A percentile compares a stretch with the other conserved stretches of the same genome.
Evolutionary conservation across 2,888 invertebrate species (phyloP).

Genomic region (Polyommatus iphigenia): DNA sequence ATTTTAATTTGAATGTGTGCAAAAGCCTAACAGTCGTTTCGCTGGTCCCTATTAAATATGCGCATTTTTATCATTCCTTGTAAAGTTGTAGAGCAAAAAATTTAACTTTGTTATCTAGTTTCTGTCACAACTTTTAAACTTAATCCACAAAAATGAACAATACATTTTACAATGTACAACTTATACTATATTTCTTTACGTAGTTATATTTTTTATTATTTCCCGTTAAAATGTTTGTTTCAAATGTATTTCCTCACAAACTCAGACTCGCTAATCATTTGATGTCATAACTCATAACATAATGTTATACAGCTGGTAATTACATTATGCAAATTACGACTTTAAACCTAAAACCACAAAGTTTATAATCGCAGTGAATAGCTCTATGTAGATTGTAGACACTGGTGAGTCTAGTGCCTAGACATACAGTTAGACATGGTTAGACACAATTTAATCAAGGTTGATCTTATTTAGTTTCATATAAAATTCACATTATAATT

Average conservation of each 20-base stretch:
- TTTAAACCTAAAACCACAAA: not conserved
- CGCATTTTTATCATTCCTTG: slow-evolving; percentile 18
- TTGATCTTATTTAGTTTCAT: not conserved
- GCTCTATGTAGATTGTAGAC: too few relatives aligned
- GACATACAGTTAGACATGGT: not conserved
- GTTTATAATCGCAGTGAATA: not conserved
- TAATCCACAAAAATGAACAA: not conserved
- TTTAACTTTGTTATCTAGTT: not conserved
- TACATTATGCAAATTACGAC: not conserved
- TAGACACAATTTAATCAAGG: not conserved
- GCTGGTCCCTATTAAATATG: slow-evolving; percentile 10
- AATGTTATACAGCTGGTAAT: not conserved
- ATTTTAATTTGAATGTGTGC: not conserved
- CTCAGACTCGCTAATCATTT: slow-evolving; percentile 21
- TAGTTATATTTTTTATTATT: not conserved
- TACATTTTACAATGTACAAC: not conserved
- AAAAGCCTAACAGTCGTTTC: not conserved
- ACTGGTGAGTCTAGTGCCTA: not conserved
- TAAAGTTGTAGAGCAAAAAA: not conserved
- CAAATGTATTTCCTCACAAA: slow-evolving; percentile 11
- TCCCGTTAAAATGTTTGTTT: slow-evolving; percentile 4
- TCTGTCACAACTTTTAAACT: not conserved
- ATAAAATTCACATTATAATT: not conserved
- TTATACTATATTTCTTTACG: not conserved
- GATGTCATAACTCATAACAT: not conserved